These are phyloP conservation scores for Drosophila nigromelanica DNA, from an alignment of 1,140 invertebrate genomes.

Conservation along the genomic window DNA sequence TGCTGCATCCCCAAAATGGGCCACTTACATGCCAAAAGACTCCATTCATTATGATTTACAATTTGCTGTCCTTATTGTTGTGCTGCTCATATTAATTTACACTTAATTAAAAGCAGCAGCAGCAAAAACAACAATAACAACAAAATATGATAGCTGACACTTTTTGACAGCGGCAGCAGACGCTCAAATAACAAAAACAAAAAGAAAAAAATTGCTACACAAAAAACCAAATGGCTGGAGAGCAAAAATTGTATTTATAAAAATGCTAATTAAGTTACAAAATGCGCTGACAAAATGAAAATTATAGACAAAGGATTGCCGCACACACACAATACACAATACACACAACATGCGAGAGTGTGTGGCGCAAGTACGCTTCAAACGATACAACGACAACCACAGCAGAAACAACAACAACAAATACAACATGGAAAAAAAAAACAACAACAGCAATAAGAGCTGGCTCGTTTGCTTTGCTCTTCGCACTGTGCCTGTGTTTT, in stretches of 20 bases:
- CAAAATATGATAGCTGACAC: conserved; percentile 39
- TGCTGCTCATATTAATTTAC: conserved; percentile 49
- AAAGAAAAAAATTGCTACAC: conserved; percentile 1
- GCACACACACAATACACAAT: conserved; percentile 6
- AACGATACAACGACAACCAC: conserved; percentile 26
- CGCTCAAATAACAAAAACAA: neutral
- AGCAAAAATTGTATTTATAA: conserved; percentile 46
- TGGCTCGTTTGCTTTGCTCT: conserved; percentile 19
- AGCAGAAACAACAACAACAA: conserved; percentile 18
- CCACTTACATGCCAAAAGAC: conserved; percentile 4
- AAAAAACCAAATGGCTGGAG: conserved; percentile 8
- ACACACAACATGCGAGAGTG: neutral
- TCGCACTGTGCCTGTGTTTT: neutral
- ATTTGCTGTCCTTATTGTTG: neutral
- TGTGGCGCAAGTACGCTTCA: conserved; percentile 45
- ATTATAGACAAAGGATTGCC: conserved; percentile 60
- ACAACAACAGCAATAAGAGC: conserved; percentile 2
- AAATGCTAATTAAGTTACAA: conserved; percentile 77
- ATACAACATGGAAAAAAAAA: too few relatives aligned
- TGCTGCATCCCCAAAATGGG: neutral
- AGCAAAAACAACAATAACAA: conserved; percentile 21
- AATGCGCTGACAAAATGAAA: conserved; percentile 69
- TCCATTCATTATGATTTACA: conserved; percentile 11
- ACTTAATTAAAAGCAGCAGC: conserved; percentile 51
- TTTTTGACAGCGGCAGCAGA: conserved; percentile 41